phyloP scores from a whole-genome alignment of 2,113 vertebrate genomes.

The Rhombomys opimus region DNA sequence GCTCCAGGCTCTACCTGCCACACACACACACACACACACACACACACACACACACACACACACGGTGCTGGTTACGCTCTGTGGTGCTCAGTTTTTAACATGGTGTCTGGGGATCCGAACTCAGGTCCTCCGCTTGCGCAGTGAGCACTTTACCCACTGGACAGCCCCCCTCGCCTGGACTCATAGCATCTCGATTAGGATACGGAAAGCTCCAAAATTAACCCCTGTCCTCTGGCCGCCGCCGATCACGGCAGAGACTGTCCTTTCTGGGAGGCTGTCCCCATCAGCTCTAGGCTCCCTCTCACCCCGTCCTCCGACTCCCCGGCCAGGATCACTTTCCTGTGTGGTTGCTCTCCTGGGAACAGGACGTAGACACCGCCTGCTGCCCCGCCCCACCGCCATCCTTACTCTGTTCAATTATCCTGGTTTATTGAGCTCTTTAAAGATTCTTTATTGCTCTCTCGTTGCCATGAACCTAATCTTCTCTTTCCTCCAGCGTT shows the following conservation, averaged over 20 bases:
- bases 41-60: neutral
- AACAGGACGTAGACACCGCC: neutral
- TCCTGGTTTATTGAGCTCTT: conserved; percentile 74
- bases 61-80: neutral
- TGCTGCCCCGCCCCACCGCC: neutral
- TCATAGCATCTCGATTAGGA: neutral
- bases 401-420: conserved; percentile 60
- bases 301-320: neutral
- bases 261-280: neutral
- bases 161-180: no score
- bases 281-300: neutral
- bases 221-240: rapidly evolving
- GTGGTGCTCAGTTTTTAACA: neutral
- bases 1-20: no score
- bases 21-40: neutral
- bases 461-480: conserved; percentile 69
- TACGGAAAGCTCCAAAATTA: rapidly evolving
- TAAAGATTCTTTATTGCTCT: conserved; percentile 70
- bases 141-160: no score
- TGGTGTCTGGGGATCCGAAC: neutral
- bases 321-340: neutral
- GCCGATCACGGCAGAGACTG: no score
- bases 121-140: neutral
- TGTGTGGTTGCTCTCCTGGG: conserved; percentile 47
- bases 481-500: conserved; percentile 50